phyloP scores from a whole-genome alignment of 1,140 invertebrate genomes.

The Pogonomyrmex barbatus region DNA sequence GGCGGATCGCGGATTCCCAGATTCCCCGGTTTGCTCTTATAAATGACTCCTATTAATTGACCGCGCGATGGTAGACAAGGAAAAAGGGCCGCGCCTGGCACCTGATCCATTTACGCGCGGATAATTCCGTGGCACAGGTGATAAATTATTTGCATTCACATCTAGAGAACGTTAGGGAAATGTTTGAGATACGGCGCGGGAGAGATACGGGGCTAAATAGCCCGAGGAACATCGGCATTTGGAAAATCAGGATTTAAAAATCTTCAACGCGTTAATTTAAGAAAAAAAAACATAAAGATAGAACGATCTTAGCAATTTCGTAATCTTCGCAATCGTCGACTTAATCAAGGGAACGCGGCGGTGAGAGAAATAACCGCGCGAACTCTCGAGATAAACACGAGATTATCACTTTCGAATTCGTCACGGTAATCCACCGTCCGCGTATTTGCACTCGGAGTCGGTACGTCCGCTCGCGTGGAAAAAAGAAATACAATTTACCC shows the following conservation, averaged over 20 bases:
- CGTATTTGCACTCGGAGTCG: constrained; percentile 38
- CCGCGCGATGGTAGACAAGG: constrained; percentile 74
- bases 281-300: neutral
- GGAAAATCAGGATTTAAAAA: neutral
- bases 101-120: constrained; percentile 49
- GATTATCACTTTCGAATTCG: constrained; percentile 38
- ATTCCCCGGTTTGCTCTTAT: constrained; percentile 86
- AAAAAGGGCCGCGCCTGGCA: constrained; percentile 63
- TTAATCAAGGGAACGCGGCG: neutral
- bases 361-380: neutral
- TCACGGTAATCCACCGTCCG: constrained; percentile 31
- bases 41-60: constrained; percentile 86
- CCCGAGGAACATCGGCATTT: neutral
- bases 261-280: neutral
- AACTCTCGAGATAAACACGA: neutral
- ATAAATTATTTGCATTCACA: constrained; percentile 47
- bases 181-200: neutral
- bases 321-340: neutral
- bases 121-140: constrained; percentile 17
- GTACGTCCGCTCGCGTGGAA: neutral
- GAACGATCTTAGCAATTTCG: neutral
- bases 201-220: neutral
- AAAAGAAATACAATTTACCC: constrained; percentile 55
- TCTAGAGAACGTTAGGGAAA: neutral
- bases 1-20: constrained; percentile 85